Percentiles rank a stretch among this genome's conserved stretches.
Evolutionary conservation across 53 echinoderm and acorn worm genomes (phyloP).

Genomic region (Antedon mediterranea): DNA sequence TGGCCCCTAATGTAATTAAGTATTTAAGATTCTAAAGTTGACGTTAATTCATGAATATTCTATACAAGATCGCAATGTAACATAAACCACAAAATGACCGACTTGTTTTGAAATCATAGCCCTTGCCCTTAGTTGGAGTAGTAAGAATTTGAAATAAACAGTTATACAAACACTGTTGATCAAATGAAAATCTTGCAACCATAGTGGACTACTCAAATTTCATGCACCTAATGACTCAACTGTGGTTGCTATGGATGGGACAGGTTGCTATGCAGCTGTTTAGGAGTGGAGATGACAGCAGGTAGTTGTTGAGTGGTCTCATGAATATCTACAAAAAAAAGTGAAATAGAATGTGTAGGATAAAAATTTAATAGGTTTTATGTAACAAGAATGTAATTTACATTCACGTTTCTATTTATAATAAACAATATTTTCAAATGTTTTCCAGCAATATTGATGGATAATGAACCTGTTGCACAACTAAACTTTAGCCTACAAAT

Average conservation of each 20-base stretch:
- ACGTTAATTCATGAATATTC: not conserved
- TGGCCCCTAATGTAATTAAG: no score
- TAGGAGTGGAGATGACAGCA: not conserved
- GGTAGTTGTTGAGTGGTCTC: not conserved
- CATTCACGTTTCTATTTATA: no score
- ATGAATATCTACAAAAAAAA: not conserved
- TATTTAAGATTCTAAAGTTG: no score
- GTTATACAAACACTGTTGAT: not conserved
- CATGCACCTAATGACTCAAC: not conserved
- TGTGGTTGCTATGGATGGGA: not conserved
- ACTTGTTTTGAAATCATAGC: not conserved
- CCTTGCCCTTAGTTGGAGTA: not conserved
- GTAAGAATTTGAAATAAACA: not conserved
- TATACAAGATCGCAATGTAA: not conserved
- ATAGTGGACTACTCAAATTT: not conserved
- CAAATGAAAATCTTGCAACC: not conserved
- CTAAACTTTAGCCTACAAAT: no score
- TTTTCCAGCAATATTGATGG: no score
- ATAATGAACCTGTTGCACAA: no score
- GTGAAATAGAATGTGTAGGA: not conserved
- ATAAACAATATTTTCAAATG: no score
- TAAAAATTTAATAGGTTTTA: no score
- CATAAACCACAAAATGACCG: not conserved
- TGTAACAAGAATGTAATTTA: no score
- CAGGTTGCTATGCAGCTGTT: not conserved